phyloP scores from a whole-genome alignment of 2,113 vertebrate species.

The Pangasianodon hypophthalmus region DNA sequence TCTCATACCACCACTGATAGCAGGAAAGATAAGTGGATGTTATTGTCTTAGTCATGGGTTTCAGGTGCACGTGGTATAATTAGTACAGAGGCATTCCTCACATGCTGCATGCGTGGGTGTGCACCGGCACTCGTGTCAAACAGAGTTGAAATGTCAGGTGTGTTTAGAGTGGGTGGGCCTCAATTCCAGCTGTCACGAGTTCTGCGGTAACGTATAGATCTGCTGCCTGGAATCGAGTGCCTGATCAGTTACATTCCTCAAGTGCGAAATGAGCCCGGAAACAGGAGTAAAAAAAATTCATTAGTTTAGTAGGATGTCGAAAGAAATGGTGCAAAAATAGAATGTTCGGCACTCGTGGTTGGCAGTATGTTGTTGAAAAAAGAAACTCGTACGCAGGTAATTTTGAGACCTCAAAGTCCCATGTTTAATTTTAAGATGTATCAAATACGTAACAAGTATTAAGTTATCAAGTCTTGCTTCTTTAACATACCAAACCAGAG shows the following conservation, averaged over 20 bases:
- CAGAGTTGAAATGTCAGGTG: constrained; percentile 26
- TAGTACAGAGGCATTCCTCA: constrained; percentile 47
- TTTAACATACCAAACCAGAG: not conserved
- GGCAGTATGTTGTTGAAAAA: not conserved
- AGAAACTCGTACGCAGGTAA: not conserved
- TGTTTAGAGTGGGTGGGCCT: not conserved
- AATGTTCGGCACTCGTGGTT: not conserved
- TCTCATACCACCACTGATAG: constrained; percentile 46
- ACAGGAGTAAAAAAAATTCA: not conserved
- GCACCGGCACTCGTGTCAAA: not conserved
- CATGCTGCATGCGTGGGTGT: not conserved
- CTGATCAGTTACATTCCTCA: constrained; percentile 9
- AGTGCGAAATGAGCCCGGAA: not conserved
- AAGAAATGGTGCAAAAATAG: not conserved
- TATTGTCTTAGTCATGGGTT: constrained; percentile 57
- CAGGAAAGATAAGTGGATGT: constrained; percentile 65
- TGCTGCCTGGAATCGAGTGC: not conserved
- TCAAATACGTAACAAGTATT: not conserved
- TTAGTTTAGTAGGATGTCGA: not conserved
- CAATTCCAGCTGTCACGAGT: not conserved
- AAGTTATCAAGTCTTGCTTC: not conserved
- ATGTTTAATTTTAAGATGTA: not conserved
- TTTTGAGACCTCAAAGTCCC: not conserved
- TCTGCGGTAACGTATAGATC: not conserved
- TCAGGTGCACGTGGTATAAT: constrained; percentile 58